Conservation (phyloP, 2,113 vertebrate genomes). For the Proteles cristata region DNA sequence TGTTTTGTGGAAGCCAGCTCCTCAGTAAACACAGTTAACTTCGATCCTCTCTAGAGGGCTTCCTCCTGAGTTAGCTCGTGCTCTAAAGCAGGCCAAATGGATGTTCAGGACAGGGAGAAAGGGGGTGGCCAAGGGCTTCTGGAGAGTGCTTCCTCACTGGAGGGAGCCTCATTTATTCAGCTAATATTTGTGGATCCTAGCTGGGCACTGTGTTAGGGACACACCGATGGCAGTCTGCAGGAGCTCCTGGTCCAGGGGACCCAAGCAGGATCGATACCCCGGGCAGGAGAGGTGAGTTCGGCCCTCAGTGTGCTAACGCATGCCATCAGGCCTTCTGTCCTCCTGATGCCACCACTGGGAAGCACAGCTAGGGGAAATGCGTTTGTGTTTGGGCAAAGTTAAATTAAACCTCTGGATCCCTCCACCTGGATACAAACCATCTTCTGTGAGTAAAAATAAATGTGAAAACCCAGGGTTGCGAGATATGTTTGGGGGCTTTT, state of each 20-base stretch:
- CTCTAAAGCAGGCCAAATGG: background rate
- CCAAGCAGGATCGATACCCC: background rate
- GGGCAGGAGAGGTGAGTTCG: background rate
- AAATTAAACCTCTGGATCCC: slow-evolving; percentile 41
- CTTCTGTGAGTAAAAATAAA: slow-evolving; percentile 33
- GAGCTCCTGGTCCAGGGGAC: background rate
- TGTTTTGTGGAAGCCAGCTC: background rate
- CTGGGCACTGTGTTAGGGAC: background rate
- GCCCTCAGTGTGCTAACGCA: accelerated
- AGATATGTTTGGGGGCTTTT: background rate
- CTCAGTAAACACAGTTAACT: background rate
- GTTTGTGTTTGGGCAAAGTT: slow-evolving; percentile 39
- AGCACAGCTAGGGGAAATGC: background rate
- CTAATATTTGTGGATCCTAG: background rate
- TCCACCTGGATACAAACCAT: background rate
- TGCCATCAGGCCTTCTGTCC: background rate
- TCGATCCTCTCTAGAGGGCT: background rate
- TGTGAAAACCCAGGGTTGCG: background rate
- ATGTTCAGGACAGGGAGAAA: background rate
- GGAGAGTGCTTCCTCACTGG: background rate
- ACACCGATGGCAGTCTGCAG: background rate
- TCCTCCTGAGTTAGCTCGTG: background rate
- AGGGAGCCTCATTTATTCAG: background rate
- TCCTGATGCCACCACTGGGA: background rate
- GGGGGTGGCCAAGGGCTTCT: background rate